Conservation (phyloP, 64 coral and sea anemone genomes). For the Dendronephthya gigantea region DNA sequence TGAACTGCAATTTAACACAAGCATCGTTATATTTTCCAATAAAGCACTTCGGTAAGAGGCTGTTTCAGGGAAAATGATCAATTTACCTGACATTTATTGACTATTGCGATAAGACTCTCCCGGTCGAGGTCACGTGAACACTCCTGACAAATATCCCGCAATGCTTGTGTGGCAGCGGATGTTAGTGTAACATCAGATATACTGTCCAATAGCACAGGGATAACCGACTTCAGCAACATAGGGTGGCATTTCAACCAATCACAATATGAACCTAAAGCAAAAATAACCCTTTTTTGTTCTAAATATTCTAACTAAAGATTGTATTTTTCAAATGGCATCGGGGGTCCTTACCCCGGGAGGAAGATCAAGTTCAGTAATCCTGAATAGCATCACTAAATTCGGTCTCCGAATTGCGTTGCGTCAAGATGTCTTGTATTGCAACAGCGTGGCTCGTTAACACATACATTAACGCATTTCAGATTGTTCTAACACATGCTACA, state of each 20-base stretch:
- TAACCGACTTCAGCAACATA: constrained; percentile 63
- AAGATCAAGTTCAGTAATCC: too few relatives aligned
- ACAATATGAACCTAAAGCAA: constrained; percentile 63
- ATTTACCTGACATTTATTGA: constrained; percentile 66
- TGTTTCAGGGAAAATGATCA: background rate
- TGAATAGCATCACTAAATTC: too few relatives aligned
- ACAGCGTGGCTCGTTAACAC: too few relatives aligned
- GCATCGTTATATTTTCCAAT: background rate
- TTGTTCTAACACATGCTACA: too few relatives aligned
- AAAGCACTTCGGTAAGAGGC: too few relatives aligned
- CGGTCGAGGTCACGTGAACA: constrained; percentile 74
- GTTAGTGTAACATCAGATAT: constrained; percentile 53
- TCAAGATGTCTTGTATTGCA: too few relatives aligned
- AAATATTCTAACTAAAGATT: too few relatives aligned
- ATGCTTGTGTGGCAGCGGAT: constrained; percentile 76
- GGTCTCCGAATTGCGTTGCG: too few relatives aligned
- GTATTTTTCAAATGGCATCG: too few relatives aligned
- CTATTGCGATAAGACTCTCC: constrained; percentile 39
- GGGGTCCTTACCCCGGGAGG: too few relatives aligned
- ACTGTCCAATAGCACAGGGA: constrained; percentile 63
- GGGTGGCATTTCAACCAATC: constrained; percentile 95
- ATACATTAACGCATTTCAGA: too few relatives aligned
- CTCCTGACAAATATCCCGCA: constrained; percentile 92
- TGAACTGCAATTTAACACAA: background rate
- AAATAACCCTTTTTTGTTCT: background rate